phyloP scores from a whole-genome alignment of 30 jellyfish, hydroid and myxozoan genomes.

The Hydra vulgaris region DNA sequence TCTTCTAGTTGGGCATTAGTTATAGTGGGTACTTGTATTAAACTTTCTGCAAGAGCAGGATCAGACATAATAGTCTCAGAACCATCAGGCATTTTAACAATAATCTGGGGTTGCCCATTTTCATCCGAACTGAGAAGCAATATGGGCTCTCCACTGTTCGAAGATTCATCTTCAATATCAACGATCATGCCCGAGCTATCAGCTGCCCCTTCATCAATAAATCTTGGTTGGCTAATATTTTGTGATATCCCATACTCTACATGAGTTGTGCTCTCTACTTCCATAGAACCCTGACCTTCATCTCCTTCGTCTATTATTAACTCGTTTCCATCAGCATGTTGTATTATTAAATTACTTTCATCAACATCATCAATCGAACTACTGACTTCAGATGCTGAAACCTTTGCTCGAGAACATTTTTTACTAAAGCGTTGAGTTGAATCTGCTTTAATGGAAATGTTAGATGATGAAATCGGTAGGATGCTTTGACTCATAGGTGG shows the following conservation, averaged over 20 bases:
- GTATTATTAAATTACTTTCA: neutral
- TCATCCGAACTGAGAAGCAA: slow-evolving; percentile 33
- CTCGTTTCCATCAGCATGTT: slow-evolving; percentile 5
- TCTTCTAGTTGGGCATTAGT: slow-evolving; percentile 30
- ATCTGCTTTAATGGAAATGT: slow-evolving; percentile 20
- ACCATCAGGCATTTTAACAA: slow-evolving; percentile 43
- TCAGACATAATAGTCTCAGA: slow-evolving; percentile 40
- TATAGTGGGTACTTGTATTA: slow-evolving; percentile 33
- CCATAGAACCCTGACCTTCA: slow-evolving; percentile 18
- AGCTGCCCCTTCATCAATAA: slow-evolving; percentile 19
- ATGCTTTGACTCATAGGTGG: slow-evolving; percentile 40
- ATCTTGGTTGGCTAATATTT: neutral
- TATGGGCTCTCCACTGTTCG: slow-evolving; percentile 36
- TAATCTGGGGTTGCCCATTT: slow-evolving; percentile 36
- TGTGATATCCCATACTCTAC: slow-evolving; percentile 4
- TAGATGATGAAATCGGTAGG: slow-evolving; percentile 18
- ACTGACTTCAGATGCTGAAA: slow-evolving; percentile 28
- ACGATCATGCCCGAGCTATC: slow-evolving; percentile 30
- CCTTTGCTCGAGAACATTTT: neutral
- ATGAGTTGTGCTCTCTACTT: slow-evolving; percentile 34
- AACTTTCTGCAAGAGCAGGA: slow-evolving; percentile 37
- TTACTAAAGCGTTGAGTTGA: slow-evolving; percentile 20
- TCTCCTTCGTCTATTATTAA: slow-evolving; percentile 4
- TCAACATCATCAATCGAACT: slow-evolving; percentile 26
- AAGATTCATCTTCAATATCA: slow-evolving; percentile 21